Conservation (phyloP, 2,113 vertebrate genomes). For the Dromaius novaehollandiae region DNA sequence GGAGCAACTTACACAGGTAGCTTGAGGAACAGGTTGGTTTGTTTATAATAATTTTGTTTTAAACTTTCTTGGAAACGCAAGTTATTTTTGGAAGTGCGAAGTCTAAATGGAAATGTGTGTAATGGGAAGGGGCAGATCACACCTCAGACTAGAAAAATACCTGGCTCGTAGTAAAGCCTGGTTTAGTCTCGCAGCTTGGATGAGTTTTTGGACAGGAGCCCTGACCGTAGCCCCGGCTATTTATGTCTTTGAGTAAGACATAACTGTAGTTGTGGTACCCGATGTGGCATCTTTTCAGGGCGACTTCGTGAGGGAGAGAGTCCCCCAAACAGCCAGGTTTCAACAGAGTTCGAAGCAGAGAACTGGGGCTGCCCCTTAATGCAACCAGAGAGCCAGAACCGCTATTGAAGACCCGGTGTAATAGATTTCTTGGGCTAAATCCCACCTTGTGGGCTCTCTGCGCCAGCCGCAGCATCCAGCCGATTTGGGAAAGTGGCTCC, state of each 20-base stretch:
- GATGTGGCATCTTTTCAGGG: fast-evolving
- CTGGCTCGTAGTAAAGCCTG: not conserved
- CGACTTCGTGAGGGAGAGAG: not conserved
- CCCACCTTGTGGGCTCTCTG: not conserved
- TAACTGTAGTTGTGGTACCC: not conserved
- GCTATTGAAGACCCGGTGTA: fast-evolving
- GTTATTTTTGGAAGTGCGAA: not conserved
- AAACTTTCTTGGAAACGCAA: not conserved
- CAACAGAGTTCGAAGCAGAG: not conserved
- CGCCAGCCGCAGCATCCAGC: not conserved
- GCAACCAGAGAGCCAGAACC: not conserved
- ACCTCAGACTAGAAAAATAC: not conserved
- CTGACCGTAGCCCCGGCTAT: not conserved
- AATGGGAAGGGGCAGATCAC: not conserved
- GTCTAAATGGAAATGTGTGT: fast-evolving
- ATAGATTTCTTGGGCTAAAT: not conserved
- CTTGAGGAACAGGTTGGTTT: not conserved
- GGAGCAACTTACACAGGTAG: fast-evolving
- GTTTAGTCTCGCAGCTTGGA: not conserved
- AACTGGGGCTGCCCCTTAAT: not conserved
- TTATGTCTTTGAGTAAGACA: not conserved
- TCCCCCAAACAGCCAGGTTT: not conserved
- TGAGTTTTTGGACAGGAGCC: not conserved
- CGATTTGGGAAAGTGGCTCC: not conserved
- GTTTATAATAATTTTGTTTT: not conserved